Conservation (phyloP, 1,140 invertebrate genomes). For the Habropoda laboriosa region DNA sequence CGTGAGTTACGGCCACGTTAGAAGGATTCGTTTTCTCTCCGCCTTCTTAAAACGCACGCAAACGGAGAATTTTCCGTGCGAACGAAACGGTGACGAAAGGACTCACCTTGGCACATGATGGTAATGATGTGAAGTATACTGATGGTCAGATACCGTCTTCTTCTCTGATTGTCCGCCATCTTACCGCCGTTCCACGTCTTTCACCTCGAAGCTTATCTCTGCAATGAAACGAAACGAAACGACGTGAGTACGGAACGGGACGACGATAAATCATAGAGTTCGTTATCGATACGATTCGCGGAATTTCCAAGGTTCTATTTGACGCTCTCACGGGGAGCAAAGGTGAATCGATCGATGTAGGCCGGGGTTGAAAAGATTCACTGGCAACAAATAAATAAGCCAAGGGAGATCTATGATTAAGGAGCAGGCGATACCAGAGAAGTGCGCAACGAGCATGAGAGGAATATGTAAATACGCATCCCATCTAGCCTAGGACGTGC, state of each 20-base stretch:
- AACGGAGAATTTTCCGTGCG: background rate
- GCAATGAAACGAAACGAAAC: slow-evolving; percentile 42
- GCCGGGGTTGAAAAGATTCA: slow-evolving; percentile 13
- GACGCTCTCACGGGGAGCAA: too few relatives aligned
- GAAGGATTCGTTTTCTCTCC: background rate
- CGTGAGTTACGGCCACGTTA: background rate
- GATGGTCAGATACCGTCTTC: slow-evolving; percentile 77
- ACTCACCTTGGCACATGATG: slow-evolving; percentile 80
- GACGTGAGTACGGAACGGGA: background rate
- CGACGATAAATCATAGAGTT: background rate
- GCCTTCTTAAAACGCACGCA: too few relatives aligned
- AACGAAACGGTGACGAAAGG: background rate
- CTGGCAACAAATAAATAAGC: slow-evolving; percentile 49
- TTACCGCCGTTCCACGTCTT: slow-evolving; percentile 46
- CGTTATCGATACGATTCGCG: too few relatives aligned
- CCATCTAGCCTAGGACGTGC: slow-evolving; percentile 41
- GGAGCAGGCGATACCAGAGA: slow-evolving; percentile 29
- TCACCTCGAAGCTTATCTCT: slow-evolving; percentile 51
- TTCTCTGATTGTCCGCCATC: slow-evolving; percentile 76
- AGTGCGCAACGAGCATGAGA: background rate
- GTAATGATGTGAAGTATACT: slow-evolving; percentile 80
- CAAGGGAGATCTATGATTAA: slow-evolving; percentile 38
- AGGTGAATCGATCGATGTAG: background rate
- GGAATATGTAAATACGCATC: slow-evolving; percentile 41
- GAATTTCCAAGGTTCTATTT: too few relatives aligned